Base-by-base conservation (phyloP, 2,113 vertebrate species). In the Protomyctophum bolini region DNA sequence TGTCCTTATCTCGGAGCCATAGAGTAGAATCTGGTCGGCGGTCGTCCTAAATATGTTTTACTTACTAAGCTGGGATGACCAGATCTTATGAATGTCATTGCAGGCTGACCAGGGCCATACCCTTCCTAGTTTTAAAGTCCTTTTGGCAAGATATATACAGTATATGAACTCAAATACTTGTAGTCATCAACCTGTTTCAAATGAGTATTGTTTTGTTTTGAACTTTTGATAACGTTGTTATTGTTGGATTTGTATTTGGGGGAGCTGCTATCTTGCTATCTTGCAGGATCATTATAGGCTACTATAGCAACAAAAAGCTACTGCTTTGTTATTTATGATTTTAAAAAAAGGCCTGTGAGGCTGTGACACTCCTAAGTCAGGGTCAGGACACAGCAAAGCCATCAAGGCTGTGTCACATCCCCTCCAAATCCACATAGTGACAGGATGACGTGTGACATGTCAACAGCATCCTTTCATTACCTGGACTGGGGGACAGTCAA, bases 401-500 rank as follows among this genome's bases (percentile, higher is more conserved):
- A 46, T 14, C 11, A 4, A 21, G n/a, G 2, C 67, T 14, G 10
- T 50, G 49, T 50, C 10, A 6, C 33, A 56, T 73, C 56, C 41
- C 10, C 21, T 41, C 56, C 29, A 58, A 61, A 62, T 67, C 21
- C 41, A 56, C 63, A 47, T 6, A 10, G 10, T 14, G 12, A 15
- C 70, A 10, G 49, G 68, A 65, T 70, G 60, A 85, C 77, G 68
- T 72, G 67, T 63, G 67, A 84, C 72, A 83, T 68, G 77, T 75
- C 73, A 80, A 75, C 83, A 59, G 67, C 73, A 81, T 82, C 83
- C 86, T 88, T 76, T 86, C 75, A 86, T 90, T 85, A 88, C 79
- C 76, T 84, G 72, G 58, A 76, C 73, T n/a, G 51, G 67, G 33
- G 72, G 77, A 77, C 69, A 76, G 76, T 83, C 81, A 73, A 80